These are phyloP conservation scores for Apolygus lucorum DNA, from an alignment of 1,140 invertebrate species.

Conservation along the genomic window DNA sequence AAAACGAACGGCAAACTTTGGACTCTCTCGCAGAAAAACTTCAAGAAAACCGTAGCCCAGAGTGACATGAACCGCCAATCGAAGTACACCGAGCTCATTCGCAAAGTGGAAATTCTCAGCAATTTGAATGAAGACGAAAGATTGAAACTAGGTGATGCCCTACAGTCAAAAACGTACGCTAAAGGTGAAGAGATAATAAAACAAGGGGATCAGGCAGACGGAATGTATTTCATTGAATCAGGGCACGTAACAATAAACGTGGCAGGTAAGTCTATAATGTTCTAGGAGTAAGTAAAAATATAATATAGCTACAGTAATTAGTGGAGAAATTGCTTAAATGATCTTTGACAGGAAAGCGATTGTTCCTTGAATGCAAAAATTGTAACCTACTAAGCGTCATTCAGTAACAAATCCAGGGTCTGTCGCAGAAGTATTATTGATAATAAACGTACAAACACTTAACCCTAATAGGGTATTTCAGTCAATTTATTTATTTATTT, in stretches of 20 bases:
- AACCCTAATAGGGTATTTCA: no score
- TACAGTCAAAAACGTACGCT: not conserved
- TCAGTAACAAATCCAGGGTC: no score
- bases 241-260: not conserved
- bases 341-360: no score
- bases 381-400: no score
- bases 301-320: no score
- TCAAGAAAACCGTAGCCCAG: not conserved
- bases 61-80: not conserved
- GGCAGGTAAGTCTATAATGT: not conserved
- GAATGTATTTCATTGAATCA: not conserved
- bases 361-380: no score
- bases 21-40: not conserved
- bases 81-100: not conserved
- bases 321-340: no score
- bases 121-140: not conserved
- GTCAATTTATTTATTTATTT: no score
- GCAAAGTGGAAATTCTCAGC: not conserved
- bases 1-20: not conserved
- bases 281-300: no score
- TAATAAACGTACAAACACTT: no score
- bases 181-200: not conserved
- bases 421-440: no score
- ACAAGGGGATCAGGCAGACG: not conserved
- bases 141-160: not conserved